These are phyloP conservation scores for Pluvialis apricaria DNA, from an alignment of 2,113 vertebrate genomes.

Conservation along the genomic window DNA sequence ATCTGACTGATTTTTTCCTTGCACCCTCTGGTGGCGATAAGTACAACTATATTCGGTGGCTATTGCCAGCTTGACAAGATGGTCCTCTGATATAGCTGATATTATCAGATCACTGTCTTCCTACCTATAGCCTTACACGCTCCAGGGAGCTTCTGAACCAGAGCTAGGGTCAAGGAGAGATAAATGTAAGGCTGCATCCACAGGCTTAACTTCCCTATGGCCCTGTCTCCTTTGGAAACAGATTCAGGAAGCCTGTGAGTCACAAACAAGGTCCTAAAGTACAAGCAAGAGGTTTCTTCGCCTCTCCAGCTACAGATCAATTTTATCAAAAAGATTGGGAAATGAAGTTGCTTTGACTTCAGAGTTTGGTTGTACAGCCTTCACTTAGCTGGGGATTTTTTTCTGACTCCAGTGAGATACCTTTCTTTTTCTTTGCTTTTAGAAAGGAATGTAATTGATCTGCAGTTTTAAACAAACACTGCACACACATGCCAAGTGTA, in stretches of 20 bases:
- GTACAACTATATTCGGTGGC: neutral
- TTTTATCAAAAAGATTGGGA: neutral
- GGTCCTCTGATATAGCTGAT: neutral
- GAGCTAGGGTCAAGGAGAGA: neutral
- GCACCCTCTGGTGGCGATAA: neutral
- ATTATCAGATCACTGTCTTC: neutral
- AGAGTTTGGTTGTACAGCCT: neutral
- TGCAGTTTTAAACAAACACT: neutral
- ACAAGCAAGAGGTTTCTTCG: fast-evolving
- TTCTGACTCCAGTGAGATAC: neutral
- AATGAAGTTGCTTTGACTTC: neutral
- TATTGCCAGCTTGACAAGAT: neutral
- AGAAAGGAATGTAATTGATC: neutral
- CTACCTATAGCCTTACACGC: neutral
- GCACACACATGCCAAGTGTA: neutral
- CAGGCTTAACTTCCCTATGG: neutral
- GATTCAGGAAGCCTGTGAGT: neutral
- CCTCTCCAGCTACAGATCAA: neutral
- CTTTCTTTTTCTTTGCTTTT: neutral
- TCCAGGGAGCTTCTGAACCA: neutral
- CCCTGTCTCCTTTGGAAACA: neutral
- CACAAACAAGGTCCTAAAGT: neutral
- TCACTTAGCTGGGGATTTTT: neutral
- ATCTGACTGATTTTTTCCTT: neutral
- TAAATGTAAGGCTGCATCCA: neutral